These are phyloP conservation scores for Pristionchus entomophagus DNA, from an alignment of 2,888 invertebrate genomes.

Conservation along the genomic window DNA sequence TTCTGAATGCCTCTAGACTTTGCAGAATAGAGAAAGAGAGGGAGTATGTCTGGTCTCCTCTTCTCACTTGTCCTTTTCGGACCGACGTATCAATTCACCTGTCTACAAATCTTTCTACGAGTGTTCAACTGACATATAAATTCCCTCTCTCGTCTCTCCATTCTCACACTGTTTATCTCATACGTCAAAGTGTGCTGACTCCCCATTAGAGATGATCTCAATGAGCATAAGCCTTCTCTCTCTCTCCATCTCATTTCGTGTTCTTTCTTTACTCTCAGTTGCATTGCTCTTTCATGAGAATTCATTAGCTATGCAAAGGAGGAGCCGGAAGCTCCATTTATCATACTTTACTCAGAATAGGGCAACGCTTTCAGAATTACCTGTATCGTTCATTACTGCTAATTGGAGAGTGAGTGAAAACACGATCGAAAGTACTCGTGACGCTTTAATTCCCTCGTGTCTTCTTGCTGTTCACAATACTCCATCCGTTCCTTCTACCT, in stretches of 20 bases:
- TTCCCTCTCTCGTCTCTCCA: neutral
- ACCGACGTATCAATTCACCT: neutral
- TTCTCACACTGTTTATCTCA: neutral
- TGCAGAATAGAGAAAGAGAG: neutral
- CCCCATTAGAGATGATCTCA: neutral
- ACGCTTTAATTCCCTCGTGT: neutral
- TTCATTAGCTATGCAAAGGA: neutral
- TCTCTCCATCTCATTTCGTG: neutral
- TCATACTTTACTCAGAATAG: too few species aligned
- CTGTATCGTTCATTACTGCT: neutral
- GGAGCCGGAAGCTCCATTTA: neutral
- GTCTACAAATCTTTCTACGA: neutral
- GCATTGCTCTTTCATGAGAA: neutral
- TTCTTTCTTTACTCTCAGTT: neutral
- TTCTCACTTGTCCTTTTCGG: neutral
- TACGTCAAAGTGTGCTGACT: neutral
- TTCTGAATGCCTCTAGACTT: neutral
- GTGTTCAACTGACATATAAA: neutral
- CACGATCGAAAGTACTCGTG: too few species aligned
- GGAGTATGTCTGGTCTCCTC: neutral
- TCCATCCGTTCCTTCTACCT: neutral
- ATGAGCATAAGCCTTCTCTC: neutral
- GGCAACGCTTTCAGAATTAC: neutral
- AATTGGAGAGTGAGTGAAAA: neutral
- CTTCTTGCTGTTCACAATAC: neutral